Conservation (phyloP, 2,888 invertebrate species). For the Drosophila pegasa region DNA sequence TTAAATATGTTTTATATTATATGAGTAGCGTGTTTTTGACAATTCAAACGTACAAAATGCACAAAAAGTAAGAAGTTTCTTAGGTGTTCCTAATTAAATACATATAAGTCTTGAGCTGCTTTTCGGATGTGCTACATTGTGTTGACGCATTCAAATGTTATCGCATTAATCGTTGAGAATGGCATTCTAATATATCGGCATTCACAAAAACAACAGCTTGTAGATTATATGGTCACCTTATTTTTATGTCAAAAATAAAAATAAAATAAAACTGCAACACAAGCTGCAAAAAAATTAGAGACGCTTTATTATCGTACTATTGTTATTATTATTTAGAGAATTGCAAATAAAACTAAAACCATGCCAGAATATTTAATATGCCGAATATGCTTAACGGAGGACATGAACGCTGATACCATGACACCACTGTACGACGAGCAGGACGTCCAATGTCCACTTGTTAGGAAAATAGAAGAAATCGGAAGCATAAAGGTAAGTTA, state of each 20-base stretch:
- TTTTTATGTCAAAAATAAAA: constrained; percentile 27
- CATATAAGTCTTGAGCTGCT: no score
- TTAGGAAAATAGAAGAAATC: constrained; percentile 81
- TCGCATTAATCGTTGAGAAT: not conserved
- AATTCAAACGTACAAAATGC: not conserved
- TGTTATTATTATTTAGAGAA: constrained; percentile 35
- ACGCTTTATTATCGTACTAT: constrained; percentile 25
- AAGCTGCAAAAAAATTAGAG: constrained; percentile 30
- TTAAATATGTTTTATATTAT: not conserved
- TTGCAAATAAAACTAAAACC: constrained; percentile 18
- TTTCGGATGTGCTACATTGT: not conserved
- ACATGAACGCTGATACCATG: constrained; percentile 71
- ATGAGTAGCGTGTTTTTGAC: not conserved
- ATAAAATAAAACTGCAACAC: constrained; percentile 28
- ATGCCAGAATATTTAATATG: constrained; percentile 81
- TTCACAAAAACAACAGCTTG: not conserved
- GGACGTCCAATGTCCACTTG: constrained; percentile 68
- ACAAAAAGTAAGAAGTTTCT: not conserved
- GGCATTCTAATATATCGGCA: not conserved
- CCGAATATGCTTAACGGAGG: constrained; percentile 80
- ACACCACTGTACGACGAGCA: constrained; percentile 75
- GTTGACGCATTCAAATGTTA: not conserved
- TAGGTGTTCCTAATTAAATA: not conserved
- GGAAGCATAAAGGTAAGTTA: constrained; percentile 77
- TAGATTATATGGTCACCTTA: constrained; percentile 26